Evolutionary conservation across 2,113 vertebrate genomes (phyloP).

Genomic region (Sterna hirundo): DNA sequence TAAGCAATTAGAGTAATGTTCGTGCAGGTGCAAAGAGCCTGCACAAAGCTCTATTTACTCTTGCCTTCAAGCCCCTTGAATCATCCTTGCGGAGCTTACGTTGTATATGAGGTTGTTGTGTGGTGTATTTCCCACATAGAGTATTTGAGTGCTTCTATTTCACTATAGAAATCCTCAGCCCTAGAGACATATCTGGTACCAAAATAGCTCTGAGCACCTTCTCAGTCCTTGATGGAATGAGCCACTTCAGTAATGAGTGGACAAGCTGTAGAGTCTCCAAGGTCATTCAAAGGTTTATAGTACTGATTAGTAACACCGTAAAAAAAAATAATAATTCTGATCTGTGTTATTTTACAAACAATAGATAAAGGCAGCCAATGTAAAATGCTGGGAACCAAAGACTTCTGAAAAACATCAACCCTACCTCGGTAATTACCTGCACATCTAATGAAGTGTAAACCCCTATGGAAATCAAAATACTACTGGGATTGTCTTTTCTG

Average conservation of each 20-base stretch:
- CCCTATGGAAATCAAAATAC: neutral
- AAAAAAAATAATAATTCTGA: neutral
- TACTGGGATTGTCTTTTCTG: neutral
- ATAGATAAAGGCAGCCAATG: neutral
- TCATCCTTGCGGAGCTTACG: neutral
- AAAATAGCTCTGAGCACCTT: slow-evolving; percentile 21
- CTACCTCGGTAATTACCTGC: neutral
- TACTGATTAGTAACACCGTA: neutral
- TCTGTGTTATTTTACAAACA: neutral
- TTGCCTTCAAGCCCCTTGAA: slow-evolving; percentile 15
- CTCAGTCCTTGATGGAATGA: neutral
- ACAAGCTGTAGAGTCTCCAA: neutral
- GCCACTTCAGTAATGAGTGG: neutral
- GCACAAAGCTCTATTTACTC: slow-evolving; percentile 19
- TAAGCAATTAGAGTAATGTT: slow-evolving; percentile 34
- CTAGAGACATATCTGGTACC: neutral
- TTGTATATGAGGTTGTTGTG: neutral
- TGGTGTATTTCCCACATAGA: neutral
- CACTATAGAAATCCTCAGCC: neutral
- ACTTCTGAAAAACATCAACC: neutral
- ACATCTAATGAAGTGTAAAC: slow-evolving; percentile 10
- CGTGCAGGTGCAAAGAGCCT: slow-evolving; percentile 44
- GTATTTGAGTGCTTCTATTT: neutral
- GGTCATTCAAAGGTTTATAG: neutral
- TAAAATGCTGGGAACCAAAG: neutral